Percentiles rank a stretch among this genome's conserved stretches.
Evolutionary conservation across 2,888 invertebrate genomes (phyloP).

Genomic region (Netelia inedita): DNA sequence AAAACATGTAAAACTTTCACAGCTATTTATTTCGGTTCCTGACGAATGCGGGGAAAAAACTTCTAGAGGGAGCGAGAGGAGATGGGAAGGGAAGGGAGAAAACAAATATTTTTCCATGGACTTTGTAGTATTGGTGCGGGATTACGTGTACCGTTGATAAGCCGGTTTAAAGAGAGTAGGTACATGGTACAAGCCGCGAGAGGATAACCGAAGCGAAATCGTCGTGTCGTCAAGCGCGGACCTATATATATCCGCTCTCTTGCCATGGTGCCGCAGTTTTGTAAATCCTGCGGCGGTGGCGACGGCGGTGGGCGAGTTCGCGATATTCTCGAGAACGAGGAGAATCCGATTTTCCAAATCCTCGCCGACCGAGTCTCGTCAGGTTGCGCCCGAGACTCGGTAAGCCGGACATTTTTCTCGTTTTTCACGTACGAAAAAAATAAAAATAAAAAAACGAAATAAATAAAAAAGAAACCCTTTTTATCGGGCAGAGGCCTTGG

Average conservation of each 20-base stretch:
- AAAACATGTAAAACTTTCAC: conserved; percentile 33
- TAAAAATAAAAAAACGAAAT: neutral
- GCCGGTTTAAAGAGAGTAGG: conserved; percentile 65
- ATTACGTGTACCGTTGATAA: conserved; percentile 66
- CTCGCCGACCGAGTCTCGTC: conserved; percentile 51
- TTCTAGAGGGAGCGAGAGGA: neutral
- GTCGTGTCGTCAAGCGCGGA: conserved; percentile 25
- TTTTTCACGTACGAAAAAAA: neutral
- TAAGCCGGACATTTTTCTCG: conserved; percentile 7
- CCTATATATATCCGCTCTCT: conserved; percentile 2
- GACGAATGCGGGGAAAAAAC: neutral
- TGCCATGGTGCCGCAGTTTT: conserved; percentile 36
- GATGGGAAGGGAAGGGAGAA: neutral
- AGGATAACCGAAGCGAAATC: conserved; percentile 51
- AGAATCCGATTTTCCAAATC: conserved; percentile 73
- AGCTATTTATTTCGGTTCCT: conserved; percentile 10
- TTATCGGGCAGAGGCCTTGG: neutral
- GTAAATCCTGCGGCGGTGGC: conserved; percentile 40
- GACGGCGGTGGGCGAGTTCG: conserved; percentile 27
- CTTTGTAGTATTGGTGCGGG: conserved; percentile 46
- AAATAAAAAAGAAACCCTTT: neutral
- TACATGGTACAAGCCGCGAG: conserved; percentile 52
- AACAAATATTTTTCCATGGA: conserved; percentile 51
- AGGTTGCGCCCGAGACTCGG: neutral
- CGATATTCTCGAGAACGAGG: conserved; percentile 62